These are phyloP conservation scores for Flabesymbios commensalis DNA, from an alignment of 2,888 invertebrate species.

Conservation along the genomic window DNA sequence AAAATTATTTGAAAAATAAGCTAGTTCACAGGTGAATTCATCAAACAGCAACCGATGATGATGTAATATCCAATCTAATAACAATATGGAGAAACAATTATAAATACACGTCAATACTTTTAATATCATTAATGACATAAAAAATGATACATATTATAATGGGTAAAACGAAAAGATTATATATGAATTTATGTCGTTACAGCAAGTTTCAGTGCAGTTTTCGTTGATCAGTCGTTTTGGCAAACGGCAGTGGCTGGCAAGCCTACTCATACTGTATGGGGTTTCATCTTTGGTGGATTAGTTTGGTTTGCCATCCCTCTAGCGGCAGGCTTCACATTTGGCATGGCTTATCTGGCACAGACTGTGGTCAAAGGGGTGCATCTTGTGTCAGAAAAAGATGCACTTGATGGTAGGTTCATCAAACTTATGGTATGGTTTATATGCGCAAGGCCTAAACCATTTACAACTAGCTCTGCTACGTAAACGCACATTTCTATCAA, in stretches of 20 bases:
- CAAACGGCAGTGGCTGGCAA: conserved; percentile 27
- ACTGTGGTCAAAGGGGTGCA: conserved; percentile 11
- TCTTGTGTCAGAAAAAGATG: conserved; percentile 2
- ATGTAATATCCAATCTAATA: too few relatives aligned
- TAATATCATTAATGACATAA: too few relatives aligned
- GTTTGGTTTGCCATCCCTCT: conserved; percentile 33
- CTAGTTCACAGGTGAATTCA: too few relatives aligned
- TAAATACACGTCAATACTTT: too few relatives aligned
- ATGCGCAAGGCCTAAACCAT: too few relatives aligned
- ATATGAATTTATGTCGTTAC: neutral
- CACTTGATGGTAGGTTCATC: conserved; percentile 10
- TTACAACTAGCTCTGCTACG: too few relatives aligned
- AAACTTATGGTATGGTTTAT: too few relatives aligned
- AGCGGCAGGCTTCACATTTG: conserved; percentile 24
- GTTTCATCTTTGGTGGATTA: conserved; percentile 31
- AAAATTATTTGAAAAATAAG: too few relatives aligned
- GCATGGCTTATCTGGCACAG: conserved; percentile 28
- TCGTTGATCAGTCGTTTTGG: conserved; percentile 38
- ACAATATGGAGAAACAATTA: too few relatives aligned
- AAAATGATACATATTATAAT: neutral
- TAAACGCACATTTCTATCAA: too few relatives aligned
- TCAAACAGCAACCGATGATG: too few relatives aligned
- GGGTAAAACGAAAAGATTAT: neutral
- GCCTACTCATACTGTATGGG: conserved; percentile 30
- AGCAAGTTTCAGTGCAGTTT: conserved; percentile 32